Evolutionary conservation across 2,888 invertebrate species (phyloP).

Genomic region (Rhopalosiphum nymphaeae): DNA sequence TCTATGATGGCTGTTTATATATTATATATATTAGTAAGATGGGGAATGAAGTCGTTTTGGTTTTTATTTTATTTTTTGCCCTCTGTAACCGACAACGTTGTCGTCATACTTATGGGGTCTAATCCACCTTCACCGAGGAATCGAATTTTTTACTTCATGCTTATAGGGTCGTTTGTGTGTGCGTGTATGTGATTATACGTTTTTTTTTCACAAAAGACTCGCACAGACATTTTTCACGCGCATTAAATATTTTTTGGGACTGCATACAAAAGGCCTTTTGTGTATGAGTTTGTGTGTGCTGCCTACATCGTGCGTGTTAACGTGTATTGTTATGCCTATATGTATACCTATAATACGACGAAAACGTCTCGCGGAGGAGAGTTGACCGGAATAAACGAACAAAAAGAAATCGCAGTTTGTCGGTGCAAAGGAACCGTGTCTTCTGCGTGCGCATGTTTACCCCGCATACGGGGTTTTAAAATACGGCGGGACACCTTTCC

Average conservation of each 20-base stretch:
- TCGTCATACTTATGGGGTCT: background rate
- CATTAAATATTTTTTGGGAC: conserved; percentile 39
- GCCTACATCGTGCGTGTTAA: background rate
- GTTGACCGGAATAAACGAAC: conserved; percentile 42
- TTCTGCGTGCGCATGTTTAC: background rate
- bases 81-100: background rate
- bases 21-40: background rate
- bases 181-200: background rate
- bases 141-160: conserved; percentile 11
- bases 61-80: background rate
- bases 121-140: background rate
- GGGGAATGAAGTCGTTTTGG: background rate
- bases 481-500: conserved; percentile 53
- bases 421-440: background rate
- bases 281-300: background rate
- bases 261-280: conserved; percentile 30
- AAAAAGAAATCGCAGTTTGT: conserved; percentile 41
- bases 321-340: background rate
- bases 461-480: background rate
- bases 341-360: background rate
- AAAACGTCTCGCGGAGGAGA: background rate
- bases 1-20: background rate
- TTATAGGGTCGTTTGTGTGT: background rate
- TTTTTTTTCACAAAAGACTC: conserved; percentile 1
- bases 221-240: conserved; percentile 13